Percentiles rank a stretch among this genome's conserved stretches.
Evolutionary conservation across 2,888 invertebrate species (phyloP).

Genomic region (Tetranychus piercei): DNA sequence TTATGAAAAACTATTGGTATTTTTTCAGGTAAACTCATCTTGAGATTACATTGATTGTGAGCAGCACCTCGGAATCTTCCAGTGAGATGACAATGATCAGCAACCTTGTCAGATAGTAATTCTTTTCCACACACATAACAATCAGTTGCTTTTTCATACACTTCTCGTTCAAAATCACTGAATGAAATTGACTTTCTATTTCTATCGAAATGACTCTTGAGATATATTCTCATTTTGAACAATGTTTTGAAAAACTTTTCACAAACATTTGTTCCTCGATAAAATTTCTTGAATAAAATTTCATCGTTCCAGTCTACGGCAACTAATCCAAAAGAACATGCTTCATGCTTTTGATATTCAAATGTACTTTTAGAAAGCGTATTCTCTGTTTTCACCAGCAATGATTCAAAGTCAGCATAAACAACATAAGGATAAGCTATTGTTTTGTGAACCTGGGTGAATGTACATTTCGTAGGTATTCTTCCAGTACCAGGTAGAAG

Average conservation of each 20-base stretch:
- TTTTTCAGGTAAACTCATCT: not conserved
- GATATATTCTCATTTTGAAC: too few relatives aligned
- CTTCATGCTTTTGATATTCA: not conserved
- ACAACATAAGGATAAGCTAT: not conserved
- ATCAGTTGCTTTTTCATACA: not conserved
- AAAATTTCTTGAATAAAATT: not conserved
- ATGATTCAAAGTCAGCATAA: slow-evolving; percentile 9
- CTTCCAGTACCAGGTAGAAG: not conserved
- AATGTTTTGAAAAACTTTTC: not conserved
- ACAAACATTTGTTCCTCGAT: not conserved
- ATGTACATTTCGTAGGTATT: not conserved
- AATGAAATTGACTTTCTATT: not conserved
- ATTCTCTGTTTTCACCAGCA: not conserved
- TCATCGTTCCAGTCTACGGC: not conserved
- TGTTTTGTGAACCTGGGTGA: not conserved
- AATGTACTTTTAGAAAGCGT: not conserved
- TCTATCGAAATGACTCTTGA: not conserved
- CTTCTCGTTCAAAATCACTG: not conserved
- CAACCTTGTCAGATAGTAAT: not conserved
- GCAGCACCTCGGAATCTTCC: not conserved
- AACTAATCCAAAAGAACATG: not conserved
- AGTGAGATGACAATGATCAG: slow-evolving; percentile 8
- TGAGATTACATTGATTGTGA: not conserved
- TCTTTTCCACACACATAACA: slow-evolving; percentile 7
- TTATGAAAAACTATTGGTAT: not conserved